Evolutionary conservation across 2,797 vertebrate species (phyloP), one percentile per base, ranked within the genome.

Genomic region (Crypturellus tataupa): DNA sequence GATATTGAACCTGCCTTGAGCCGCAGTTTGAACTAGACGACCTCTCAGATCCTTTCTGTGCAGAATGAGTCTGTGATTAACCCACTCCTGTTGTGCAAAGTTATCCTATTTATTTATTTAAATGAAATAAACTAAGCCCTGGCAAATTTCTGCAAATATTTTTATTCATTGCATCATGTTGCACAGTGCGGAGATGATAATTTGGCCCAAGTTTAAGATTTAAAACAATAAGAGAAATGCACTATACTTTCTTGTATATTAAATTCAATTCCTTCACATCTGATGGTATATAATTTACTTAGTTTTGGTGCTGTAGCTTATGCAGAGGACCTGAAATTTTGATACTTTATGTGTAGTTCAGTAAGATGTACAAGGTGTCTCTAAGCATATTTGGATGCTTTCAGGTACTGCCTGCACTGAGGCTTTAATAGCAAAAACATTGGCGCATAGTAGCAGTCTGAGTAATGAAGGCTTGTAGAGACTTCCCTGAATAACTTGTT

Each of bases 1-100:
- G 21, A 15, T 89, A 86, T 67, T 90, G 92, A 64, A 44, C 64
- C 62, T 89, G 17, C 69, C 93, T 91, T 80, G 76, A 77, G 80
- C 46, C 46, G 59, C 27, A 92, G 68, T 51, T 70, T 94, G 85
- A 91, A 78, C 89, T 87, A 75, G 72, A 44, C 82, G 79, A 70
- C 76, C 53, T 91, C 44, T 56, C 44, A 78, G 40, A 29, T 73
- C 65, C 85, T 35, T 71, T 92, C 80, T 51, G 79, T 42, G 42
- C 46, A 15, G 72, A 72, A 72, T 47, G 49, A 82, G 51, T 80
- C 89, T 78, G 58, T 65, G 16, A 72, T 86, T 81, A 69, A 65
- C 82, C 62, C n/a, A 23, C 23, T 83, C 69, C 8, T 42, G 37
- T 88, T 90, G 63, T 58, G 62, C 47, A 90, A 86, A 80, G 47